phyloP scores from a whole-genome alignment of 2,888 invertebrate genomes.

The Rhagonycha fulva region DNA sequence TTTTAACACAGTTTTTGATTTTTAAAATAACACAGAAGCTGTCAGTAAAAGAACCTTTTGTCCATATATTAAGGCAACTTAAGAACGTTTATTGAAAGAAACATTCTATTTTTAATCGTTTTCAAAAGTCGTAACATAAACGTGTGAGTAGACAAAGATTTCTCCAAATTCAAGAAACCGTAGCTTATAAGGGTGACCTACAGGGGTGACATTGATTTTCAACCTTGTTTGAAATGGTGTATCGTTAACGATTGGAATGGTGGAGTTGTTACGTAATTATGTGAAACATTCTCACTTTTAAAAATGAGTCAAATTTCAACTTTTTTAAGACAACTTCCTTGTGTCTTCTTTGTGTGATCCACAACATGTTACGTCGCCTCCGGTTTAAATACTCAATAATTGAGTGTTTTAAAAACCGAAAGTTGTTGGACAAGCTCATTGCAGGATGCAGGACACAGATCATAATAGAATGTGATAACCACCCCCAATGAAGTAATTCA shows the following conservation, averaged over 20 bases:
- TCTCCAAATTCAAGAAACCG: constrained; percentile 12
- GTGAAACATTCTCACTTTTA: neutral
- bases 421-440: too few relatives aligned
- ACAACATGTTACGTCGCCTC: neutral
- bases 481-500: neutral
- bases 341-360: neutral
- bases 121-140: constrained; percentile 9
- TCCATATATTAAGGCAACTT: constrained; percentile 9
- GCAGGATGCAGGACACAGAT: too few relatives aligned
- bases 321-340: neutral
- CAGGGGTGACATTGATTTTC: constrained; percentile 31
- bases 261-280: neutral
- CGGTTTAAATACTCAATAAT: neutral
- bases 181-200: constrained; percentile 27
- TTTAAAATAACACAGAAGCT: constrained; percentile 4
- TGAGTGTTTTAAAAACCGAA: too few relatives aligned
- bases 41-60: constrained; percentile 21
- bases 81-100: constrained; percentile 2
- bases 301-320: neutral
- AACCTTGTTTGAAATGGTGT: constrained; percentile 21
- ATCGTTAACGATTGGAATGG: neutral
- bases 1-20: constrained; percentile 18
- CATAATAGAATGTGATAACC: neutral
- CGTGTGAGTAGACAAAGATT: constrained; percentile 2
- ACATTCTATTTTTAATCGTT: neutral